Evolutionary conservation across 2,797 vertebrate genomes (phyloP), one percentile per base, ranked within the genome.

Genomic region (Spheniscus humboldti): DNA sequence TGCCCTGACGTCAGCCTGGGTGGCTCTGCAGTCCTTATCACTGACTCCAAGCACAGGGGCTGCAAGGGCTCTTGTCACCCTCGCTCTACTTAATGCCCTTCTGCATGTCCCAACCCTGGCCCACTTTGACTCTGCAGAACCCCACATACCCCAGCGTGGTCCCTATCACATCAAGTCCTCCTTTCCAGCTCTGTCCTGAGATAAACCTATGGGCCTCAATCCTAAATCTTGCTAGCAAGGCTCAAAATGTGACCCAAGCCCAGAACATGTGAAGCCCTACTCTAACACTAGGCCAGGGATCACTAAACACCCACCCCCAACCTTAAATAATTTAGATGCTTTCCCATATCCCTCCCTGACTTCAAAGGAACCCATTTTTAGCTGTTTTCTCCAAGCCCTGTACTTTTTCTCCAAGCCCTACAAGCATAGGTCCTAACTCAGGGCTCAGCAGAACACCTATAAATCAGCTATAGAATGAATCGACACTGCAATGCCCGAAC

Each of bases 111-210:
- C 64, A 83, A 16, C 30, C 35, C 22, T 53, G 52, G 53, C 24
- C 30, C 39, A 59, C 11, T 39, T 18, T 56, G 66, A n/a, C 31
- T 86, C 62, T 72, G 55, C 35, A 69, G 52, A 75, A 14, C 27
- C 20, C 7, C 63, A 39, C 35, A 62, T 4, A 43, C 1, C 1
- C 4, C 23, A 78, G 3, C 1, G 1, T 19, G 15, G 20, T 39
- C 48, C 64, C 37, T 72, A 11, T 48, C 16, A 16, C 50, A 62
- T 13, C n/a, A 92, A 69, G 7, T 43, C 37, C 41, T 67, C 39
- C 33, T 67, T 86, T 55, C 48, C 37, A 57, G 11, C 20, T 81
- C 28, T 83, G 39, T 47, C 55, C 28, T 60, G 35, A 73, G 53
- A 52, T 20, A 76, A 82, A 66, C 5, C 7, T 69, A 22, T 4